Percentiles rank a stretch among this genome's conserved stretches.
Evolutionary conservation across 2,113 vertebrate species (phyloP).

Genomic region (Lepus europaeus): DNA sequence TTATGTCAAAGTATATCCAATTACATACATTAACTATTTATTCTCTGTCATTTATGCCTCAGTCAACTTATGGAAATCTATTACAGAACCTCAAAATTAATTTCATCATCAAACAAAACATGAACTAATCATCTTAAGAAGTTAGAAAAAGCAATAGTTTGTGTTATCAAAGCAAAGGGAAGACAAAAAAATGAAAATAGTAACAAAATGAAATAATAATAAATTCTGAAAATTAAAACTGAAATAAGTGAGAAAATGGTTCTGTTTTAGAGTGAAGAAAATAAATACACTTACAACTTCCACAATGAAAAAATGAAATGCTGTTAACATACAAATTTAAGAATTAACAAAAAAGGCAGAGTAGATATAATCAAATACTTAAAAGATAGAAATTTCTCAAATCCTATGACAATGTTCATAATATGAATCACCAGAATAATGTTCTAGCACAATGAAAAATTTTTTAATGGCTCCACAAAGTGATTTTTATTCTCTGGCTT

Average conservation of each 20-base stretch:
- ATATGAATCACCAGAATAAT: not conserved
- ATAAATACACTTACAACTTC: not conserved
- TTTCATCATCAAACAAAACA: constrained; percentile 1
- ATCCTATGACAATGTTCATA: not conserved
- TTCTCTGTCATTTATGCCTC: not conserved
- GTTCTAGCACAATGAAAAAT: not conserved
- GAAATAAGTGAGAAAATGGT: not conserved
- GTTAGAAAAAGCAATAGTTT: not conserved
- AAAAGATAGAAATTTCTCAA: not conserved
- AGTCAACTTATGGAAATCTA: not conserved
- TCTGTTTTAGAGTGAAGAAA: not conserved
- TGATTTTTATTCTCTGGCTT: not conserved
- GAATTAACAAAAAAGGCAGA: not conserved
- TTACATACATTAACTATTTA: not conserved
- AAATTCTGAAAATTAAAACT: not conserved
- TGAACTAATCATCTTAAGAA: not conserved
- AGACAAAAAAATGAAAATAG: not conserved
- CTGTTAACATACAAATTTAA: not conserved
- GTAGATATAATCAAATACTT: not conserved
- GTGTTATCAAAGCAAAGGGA: not conserved
- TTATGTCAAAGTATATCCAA: not conserved
- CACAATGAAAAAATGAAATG: not conserved
- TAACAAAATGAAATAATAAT: not conserved
- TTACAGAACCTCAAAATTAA: not conserved
- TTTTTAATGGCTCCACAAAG: not conserved